Base-by-base conservation (phyloP, 2,888 invertebrate species). In the Lithophane ornitopus region DNA sequence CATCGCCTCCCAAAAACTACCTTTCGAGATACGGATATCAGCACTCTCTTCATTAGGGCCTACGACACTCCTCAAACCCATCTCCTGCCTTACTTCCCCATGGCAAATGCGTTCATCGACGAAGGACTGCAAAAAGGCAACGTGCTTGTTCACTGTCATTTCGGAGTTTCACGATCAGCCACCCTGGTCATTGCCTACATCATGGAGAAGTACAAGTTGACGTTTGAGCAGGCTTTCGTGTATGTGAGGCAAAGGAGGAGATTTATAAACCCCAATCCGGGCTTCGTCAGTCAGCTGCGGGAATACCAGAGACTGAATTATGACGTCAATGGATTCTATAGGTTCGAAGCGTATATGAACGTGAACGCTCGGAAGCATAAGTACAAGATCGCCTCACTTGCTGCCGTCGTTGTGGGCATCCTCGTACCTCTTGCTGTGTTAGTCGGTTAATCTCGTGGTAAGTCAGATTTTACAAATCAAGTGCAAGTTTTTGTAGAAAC, bases 131-230 rank as follows among this genome's bases (percentile, higher is more conserved):
- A 97, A 96, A 91, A 97, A 41, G 96, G 96, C 1, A 95, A 98
- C 90, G 98, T 99, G 59, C 97, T 99, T 91, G 98, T 99, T 80
- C 99, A 99, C 95, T 99, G 99, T 94, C 99, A 99, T 91, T 99
- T 99, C 70, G 99, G 99, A 70, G 98, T 99, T 69, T 99, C 99
- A 74, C 97, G 99, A 86, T 99, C 99, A 85, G 99, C 99, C 82
- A 99, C 99, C 82, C 98, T 99, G 92, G 99, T 99, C 91, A 99
- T 99, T 91, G 99, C 99, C 68, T 99, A 98, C 96, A 97, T 99
- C 89, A 99, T 99, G 98, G 98, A 98, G 90, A 98, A 98, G 95
- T 98, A 98, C 92, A 97, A 97, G 79, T 94, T 99, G 93, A 97
- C 98, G 58, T 98, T 98, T 97, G 97, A 98, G 63, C 98, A 99